Percentiles rank a stretch among this genome's conserved stretches.
Conservation (phyloP, 92 coral and sea anemone genomes). For the Umimayanthus chanpuru region DNA sequence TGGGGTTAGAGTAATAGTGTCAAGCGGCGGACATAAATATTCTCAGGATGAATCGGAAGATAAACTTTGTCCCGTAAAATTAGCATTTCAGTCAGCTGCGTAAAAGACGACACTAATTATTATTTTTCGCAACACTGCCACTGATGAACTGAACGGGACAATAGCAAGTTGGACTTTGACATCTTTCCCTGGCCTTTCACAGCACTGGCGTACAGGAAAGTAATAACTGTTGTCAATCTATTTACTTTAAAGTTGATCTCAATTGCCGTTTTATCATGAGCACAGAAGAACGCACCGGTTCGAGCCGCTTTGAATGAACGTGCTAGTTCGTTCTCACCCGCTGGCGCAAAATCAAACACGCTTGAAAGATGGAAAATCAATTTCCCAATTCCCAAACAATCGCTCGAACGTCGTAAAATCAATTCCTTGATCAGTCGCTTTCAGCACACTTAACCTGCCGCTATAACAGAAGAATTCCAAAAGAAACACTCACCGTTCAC, state of each 20-base stretch:
- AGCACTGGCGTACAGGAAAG: conserved; percentile 19
- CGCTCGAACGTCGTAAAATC: no score
- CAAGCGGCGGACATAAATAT: no score
- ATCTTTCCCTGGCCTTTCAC: background rate
- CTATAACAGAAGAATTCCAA: background rate
- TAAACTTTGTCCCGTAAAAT: no score
- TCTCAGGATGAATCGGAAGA: no score
- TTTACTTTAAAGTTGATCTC: conserved; percentile 24
- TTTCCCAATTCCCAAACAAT: no score
- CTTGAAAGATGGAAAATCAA: no score
- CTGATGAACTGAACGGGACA: conserved; percentile 22
- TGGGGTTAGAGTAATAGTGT: no score
- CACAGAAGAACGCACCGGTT: conserved; percentile 23
- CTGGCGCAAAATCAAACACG: no score
- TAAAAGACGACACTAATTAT: conserved; percentile 8
- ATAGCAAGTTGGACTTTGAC: conserved; percentile 16
- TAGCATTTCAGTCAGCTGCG: no score
- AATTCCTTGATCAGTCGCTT: no score
- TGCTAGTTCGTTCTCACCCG: conserved; percentile 39
- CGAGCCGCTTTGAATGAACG: conserved; percentile 33
- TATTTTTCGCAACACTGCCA: conserved; percentile 21
- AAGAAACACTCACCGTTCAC: background rate
- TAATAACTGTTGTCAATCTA: conserved; percentile 26
- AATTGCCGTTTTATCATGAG: conserved; percentile 21
- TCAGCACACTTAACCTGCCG: no score